Evolutionary conservation across 2,113 vertebrate species (phyloP), one percentile per base, ranked within the genome.

Genomic region (Bombycilla garrulus): DNA sequence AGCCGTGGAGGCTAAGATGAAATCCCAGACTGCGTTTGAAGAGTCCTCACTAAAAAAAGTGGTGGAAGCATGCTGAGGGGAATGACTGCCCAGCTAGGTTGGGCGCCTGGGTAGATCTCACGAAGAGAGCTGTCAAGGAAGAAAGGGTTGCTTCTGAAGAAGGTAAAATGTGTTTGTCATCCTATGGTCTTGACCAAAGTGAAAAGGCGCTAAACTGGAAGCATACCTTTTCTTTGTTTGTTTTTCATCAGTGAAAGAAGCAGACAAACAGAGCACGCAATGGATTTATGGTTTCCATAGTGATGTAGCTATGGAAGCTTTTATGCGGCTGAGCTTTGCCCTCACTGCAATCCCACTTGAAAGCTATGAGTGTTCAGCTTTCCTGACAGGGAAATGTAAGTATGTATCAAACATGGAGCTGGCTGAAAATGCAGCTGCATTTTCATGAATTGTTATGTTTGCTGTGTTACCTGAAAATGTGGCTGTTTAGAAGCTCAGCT

Each of bases 221-320:
- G 31, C 67, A 81, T 58, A 26, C 23, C 24, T 76, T 69, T 74
- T 50, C 45, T 66, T 66, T 53, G 44, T 65, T 71, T 35, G 35
- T 38, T 61, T 51, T 54, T 57, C 7, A 53, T 50, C 47, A 38
- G 38, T 2, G 8, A 72, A 90, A 93, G 35, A 69, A 81, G 24
- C 56, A 86, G 92, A 86, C 44, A 77, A 89, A 93, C 36, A 26
- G 70, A 83, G 35, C 91, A 69, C 20, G 50, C 9, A 3, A 40
- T 93, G 64, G 64, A 72, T 94, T 91, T 96, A 80, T 93, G 69
- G 97, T 96, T 96, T 96, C 95, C 92, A 95, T 96, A 87, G 94
- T 36, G 93, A 97, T 89, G 51, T 72, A 80, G 65, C 84, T 70
- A 56, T 81, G 60, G 72, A 88, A 89, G 86, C 67, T 79, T 89